Base-by-base conservation (phyloP, 2,888 invertebrate genomes). In the Argyra leucocephala region DNA sequence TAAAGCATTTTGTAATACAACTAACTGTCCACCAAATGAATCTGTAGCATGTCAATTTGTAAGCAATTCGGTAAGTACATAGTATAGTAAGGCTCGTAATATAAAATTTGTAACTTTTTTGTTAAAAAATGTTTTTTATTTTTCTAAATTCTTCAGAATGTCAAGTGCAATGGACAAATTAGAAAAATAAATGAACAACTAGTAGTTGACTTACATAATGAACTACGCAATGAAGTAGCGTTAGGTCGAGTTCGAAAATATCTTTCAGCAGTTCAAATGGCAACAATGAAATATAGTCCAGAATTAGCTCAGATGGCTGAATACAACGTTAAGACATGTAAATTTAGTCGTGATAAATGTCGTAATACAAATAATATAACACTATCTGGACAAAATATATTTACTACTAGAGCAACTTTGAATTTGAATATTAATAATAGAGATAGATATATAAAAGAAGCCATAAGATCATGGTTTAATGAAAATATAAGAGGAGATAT, bases 331-430 rank as follows among this genome's bases (percentile, higher is more conserved):
- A 26, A 6, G 18, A 58, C 24, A 1, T 64, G 63, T 61, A 61
- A 21, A 26, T 61, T 63, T 57, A 60, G 23, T 9, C 66, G 64
- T 23, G 68, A 68, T 63, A 37, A 57, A 22, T 68, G 68, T n/a
- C 64, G 61, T 12, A 61, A 61, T 63, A 64, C 66, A 15, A 57
- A 57, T 9, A 63, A 64, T 36, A 66, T 22, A 57, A 37, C 4
- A 26, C 37, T 37, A 22, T 31, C 65, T 65, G 68, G 68, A 22
- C 68, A 68, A 62, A 68, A 66, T 64, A 21, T 68, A 31, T 58
- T 15, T 5, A n/a, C 10, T 22, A 48, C 9, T 18, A n/a, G 15
- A 2, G 9, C 26, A 61, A 2, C 18, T n/a, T 7, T 1, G n/a
- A n/a, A n/a, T n/a, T n/a, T n/a, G n/a, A n/a, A n/a, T 9, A 31